phyloP scores from a whole-genome alignment of 2,797 vertebrate species.

The Gallinago nigripennis region DNA sequence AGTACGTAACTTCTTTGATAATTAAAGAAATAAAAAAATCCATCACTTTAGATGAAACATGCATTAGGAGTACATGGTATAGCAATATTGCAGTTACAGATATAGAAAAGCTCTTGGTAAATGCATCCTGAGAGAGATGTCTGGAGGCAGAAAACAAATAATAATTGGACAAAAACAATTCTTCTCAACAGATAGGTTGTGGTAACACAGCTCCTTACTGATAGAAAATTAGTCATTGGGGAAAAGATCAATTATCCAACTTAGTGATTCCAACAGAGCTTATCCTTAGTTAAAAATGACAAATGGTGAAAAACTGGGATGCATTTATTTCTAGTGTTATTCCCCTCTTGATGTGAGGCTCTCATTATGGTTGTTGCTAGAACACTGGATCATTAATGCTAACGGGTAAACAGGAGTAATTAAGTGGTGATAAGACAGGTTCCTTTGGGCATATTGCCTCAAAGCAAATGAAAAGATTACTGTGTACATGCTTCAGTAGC shows the following conservation, averaged over 20 bases:
- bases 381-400: conserved; percentile 38
- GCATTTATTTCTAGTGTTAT: conserved; percentile 17
- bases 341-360: background rate
- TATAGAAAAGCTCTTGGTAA: background rate
- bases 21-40: background rate
- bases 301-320: background rate
- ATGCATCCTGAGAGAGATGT: background rate
- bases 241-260: conserved; percentile 49
- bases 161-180: background rate
- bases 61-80: background rate
- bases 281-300: conserved; percentile 55
- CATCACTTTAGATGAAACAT: background rate
- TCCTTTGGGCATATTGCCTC: conserved; percentile 57
- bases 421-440: conserved; percentile 51
- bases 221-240: conserved; percentile 32
- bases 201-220: background rate
- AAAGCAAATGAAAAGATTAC: conserved; percentile 45
- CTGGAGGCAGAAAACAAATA: background rate
- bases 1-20: conserved; percentile 79
- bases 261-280: conserved; percentile 19
- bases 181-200: background rate
- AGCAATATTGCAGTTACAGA: background rate
- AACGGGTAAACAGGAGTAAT: conserved; percentile 31
- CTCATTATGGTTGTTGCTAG: background rate
- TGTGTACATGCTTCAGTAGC: conserved; percentile 24